Percentiles rank a stretch among this genome's conserved stretches.
These are phyloP conservation scores for Porites lutea DNA, from an alignment of 64 coral and sea anemone species.

Conservation along the genomic window DNA sequence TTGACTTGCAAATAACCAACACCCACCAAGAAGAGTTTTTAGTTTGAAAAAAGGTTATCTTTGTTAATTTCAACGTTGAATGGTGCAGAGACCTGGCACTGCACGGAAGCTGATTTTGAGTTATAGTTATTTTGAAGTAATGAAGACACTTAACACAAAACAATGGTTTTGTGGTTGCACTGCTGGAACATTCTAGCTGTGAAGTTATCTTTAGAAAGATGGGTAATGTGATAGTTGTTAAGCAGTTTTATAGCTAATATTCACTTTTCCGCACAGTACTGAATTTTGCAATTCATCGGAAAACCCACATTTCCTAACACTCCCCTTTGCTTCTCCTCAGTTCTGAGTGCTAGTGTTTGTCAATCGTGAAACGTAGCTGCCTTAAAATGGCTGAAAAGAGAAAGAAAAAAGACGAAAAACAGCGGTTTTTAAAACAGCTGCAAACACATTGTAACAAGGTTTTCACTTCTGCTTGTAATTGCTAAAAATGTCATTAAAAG, in stretches of 20 bases:
- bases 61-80: neutral
- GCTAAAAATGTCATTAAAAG: constrained; percentile 46
- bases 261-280: neutral
- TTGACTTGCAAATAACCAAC: constrained; percentile 21
- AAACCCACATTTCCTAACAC: neutral
- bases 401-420: neutral
- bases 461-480: constrained; percentile 7
- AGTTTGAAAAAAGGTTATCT: neutral
- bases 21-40: neutral
- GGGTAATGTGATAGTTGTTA: neutral
- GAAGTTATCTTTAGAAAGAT: constrained; percentile 5
- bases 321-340: neutral
- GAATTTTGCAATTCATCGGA: too few species aligned
- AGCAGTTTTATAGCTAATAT: neutral
- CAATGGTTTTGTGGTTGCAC: constrained; percentile 11
- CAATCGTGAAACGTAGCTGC: neutral
- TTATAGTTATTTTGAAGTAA: constrained; percentile 4
- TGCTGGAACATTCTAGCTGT: neutral
- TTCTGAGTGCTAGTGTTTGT: neutral
- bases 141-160: neutral
- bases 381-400: neutral
- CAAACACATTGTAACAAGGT: neutral
- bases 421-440: constrained; percentile 3
- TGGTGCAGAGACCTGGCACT: neutral
- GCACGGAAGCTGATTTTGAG: constrained; percentile 12